Base-by-base conservation (phyloP, 2,888 invertebrate genomes). In the Coleophora flavipennella region DNA sequence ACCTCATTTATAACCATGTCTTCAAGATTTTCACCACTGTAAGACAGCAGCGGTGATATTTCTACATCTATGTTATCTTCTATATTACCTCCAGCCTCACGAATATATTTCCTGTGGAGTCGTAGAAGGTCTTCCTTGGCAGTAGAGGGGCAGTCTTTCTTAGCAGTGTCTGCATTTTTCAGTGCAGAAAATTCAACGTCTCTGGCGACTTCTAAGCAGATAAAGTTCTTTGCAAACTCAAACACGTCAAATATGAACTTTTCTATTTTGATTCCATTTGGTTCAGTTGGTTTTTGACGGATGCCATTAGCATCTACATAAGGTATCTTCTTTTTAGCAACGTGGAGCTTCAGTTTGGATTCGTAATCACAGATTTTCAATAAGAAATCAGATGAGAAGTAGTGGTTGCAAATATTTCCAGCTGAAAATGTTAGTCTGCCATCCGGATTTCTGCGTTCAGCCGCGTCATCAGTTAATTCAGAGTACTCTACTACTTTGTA, bases 201-300 rank as follows among this genome's bases (percentile, higher is more conserved):
- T 34, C 99, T 89, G 0, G 92, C 88, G 0, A 95, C 94, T 78
- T 99, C 97, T 90, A 97, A 94, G 6, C 95, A 95, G 9, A 93
- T 95, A 62, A 99, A 95, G 55, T 91, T 92, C 49, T 94, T 90
- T 1, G 97, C 91, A 73, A 95, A 96, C 61, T 93, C 93, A 65
- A 99, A 99, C 0, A 99, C 97, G 73, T 99, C 99, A 69, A 99
- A 99, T 8, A 99, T 94, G 69, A 99, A 99, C 73, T 99, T 99
- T 66, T 99, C 99, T 78, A 99, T 92, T 84, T 99, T 99, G 49
- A 99, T 95, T 8, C 99, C 99, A 59, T 99, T 99, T 0, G 96
- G 91, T 45, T 89, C 88, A 0, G 89, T 87, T 0, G 99, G 98
- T 47, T 89, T 91, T 31, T 90, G 84, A 35, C 89, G 85, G 12